A percentile compares a stretch with the other conserved stretches of the same genome.
These are phyloP conservation scores for Acromyrmex echinatior DNA, from an alignment of 1,140 invertebrate species.

Conservation along the genomic window DNA sequence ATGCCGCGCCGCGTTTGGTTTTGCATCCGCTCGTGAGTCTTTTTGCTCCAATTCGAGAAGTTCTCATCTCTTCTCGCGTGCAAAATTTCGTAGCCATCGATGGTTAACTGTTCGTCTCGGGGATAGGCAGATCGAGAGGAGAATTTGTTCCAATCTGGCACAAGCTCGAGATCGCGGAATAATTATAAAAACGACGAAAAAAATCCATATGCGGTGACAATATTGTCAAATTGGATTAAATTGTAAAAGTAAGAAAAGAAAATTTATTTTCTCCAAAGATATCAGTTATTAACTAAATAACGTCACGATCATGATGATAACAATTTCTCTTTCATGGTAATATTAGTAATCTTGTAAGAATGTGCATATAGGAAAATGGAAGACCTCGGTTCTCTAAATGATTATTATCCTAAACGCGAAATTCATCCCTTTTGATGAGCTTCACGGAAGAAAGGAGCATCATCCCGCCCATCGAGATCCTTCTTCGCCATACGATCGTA, in stretches of 20 bases:
- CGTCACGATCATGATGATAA: not conserved
- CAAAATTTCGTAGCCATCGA: constrained; percentile 54
- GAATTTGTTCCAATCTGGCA: not conserved
- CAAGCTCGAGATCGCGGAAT: not conserved
- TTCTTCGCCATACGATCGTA: constrained; percentile 38
- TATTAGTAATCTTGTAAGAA: constrained; percentile 2
- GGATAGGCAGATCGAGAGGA: not conserved
- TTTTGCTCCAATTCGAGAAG: constrained; percentile 47
- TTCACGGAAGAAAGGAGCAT: constrained; percentile 36
- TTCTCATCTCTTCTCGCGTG: constrained; percentile 49
- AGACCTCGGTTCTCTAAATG: constrained; percentile 2
- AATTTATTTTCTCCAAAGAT: not conserved
- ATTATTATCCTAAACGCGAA: constrained; percentile 47
- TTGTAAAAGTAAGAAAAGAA: not conserved
- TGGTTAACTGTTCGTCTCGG: not conserved
- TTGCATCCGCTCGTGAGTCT: constrained; percentile 58
- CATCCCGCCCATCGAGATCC: constrained; percentile 54
- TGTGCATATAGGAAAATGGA: not conserved
- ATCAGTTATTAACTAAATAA: constrained; percentile 13
- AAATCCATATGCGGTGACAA: not conserved
- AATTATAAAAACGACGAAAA: not conserved
- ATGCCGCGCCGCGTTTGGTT: constrained; percentile 60
- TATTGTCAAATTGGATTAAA: not conserved
- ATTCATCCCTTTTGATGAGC: constrained; percentile 53
- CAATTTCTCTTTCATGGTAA: not conserved